A percentile compares a stretch with the other conserved stretches of the same genome.
Conservation (phyloP, 2,888 invertebrate species). For the Tanytarsus gracilentus region DNA sequence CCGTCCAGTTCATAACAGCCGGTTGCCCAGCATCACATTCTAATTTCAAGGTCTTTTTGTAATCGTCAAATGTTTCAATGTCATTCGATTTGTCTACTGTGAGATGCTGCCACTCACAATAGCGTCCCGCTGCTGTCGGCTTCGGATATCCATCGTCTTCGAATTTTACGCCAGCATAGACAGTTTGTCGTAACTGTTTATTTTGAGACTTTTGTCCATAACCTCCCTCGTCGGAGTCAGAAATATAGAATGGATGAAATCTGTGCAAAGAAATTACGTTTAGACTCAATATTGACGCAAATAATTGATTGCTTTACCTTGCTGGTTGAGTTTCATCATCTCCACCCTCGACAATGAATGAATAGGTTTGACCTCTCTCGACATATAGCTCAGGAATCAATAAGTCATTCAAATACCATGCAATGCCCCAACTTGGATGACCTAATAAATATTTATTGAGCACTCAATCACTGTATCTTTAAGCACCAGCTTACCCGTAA, state of each 20-base stretch:
- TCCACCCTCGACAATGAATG: constrained; percentile 78
- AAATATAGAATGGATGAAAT: constrained; percentile 88
- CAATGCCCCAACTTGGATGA: constrained; percentile 76
- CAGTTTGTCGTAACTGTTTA: constrained; percentile 59
- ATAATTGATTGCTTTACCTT: constrained; percentile 42
- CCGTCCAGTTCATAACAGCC: constrained; percentile 74
- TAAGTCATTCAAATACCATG: constrained; percentile 86
- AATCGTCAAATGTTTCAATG: constrained; percentile 67
- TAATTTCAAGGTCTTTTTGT: constrained; percentile 63
- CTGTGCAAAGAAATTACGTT: constrained; percentile 37
- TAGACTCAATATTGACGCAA: background rate
- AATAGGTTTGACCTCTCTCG: constrained; percentile 77
- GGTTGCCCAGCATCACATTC: constrained; percentile 70
- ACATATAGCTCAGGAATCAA: constrained; percentile 84
- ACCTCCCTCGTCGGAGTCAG: constrained; percentile 76
- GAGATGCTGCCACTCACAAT: constrained; percentile 81
- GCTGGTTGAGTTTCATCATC: constrained; percentile 70
- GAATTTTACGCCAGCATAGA: constrained; percentile 73
- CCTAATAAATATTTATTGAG: constrained; percentile 32
- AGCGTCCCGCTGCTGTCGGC: constrained; percentile 74
- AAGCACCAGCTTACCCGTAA: constrained; percentile 52
- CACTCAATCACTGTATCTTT: constrained; percentile 37
- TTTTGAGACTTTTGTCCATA: constrained; percentile 66
- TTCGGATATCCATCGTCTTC: constrained; percentile 67
- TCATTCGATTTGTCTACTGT: constrained; percentile 62